Base-by-base conservation (phyloP, 2,888 invertebrate species). In the Cybosia mesomella region DNA sequence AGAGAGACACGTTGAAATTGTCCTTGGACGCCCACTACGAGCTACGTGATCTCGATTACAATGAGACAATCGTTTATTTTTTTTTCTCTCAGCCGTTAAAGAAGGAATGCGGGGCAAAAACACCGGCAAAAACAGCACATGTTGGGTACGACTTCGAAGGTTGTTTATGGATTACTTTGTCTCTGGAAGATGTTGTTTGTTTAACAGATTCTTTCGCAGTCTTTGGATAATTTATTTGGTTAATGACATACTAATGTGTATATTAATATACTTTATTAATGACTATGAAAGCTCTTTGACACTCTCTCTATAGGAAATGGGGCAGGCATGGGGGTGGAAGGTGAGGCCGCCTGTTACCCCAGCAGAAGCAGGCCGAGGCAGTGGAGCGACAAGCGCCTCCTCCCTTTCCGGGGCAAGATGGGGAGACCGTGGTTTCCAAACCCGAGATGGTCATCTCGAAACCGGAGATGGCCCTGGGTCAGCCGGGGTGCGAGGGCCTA, bases 1-100 rank as follows among this genome's bases (percentile, higher is more conserved):
- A 75, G 58, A 65, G 62, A 72, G 60, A 74, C 73, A 69, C 74
- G 62, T 77, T 53, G 70, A 73, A 80, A 73, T 72, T 76, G 83
- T 82, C 81, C 77, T 82, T 80, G 79, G 72, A 28, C 72, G 67
- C 70, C 72, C 70, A 65, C 62, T 73, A 75, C 81, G 83, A 82
- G 81, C 62, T 73, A 75, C 81, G 83, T 82, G 81, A 76, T 79
- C 74, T 82, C 75, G 75, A 72, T 80, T 76, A 79, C 75, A 82
- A 82, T 80, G 75, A 79, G 81, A 76, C 82, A 77, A 79, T 73
- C 71, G 65, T 73, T 65, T 65, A 4, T 74, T 68, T 73, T 80
- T 81, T 76, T 80, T 70, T 69, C 61, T 24, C 61, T 24, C 64
- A 70, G 70, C 77, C 66, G 67, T 82, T 74, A 70, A 28, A 34